Evolutionary conservation across 2,113 vertebrate species (phyloP).

Genomic region (Oncorhynchus keta): DNA sequence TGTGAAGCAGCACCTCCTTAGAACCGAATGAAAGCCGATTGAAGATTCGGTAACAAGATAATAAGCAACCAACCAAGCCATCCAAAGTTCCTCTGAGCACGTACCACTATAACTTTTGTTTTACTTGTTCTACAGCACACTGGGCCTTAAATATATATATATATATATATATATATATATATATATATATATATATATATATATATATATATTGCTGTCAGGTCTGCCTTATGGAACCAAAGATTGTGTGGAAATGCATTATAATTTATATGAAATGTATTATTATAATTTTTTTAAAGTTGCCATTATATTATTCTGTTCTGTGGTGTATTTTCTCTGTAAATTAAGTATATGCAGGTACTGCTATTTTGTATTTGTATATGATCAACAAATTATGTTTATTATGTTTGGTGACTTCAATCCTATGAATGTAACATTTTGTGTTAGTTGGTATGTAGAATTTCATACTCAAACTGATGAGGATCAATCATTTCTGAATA

Average conservation of each 20-base stretch:
- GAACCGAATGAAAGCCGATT: not conserved
- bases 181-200: not conserved
- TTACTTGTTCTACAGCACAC: too few relatives aligned
- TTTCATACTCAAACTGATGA: too few relatives aligned
- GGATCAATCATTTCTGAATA: too few relatives aligned
- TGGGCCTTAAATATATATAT: not conserved
- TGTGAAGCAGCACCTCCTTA: not conserved
- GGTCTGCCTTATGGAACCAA: conserved; percentile 57
- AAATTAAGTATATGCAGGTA: conserved; percentile 9
- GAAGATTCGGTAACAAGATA: too few relatives aligned
- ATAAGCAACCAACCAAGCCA: not conserved
- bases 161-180: conserved; percentile 13
- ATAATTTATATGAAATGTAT: conserved; percentile 17
- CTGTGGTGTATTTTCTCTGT: conserved; percentile 11
- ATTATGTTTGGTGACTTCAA: not conserved
- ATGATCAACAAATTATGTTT: not conserved
- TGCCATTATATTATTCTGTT: conserved; percentile 27
- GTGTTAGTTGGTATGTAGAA: not conserved
- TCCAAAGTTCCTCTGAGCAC: not conserved
- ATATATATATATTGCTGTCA: not conserved
- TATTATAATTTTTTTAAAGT: not conserved
- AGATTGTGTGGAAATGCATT: conserved; percentile 20
- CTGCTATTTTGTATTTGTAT: conserved; percentile 35
- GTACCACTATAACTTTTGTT: not conserved
- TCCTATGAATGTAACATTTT: conserved; percentile 31